These are phyloP conservation scores for Vimba vimba DNA, from an alignment of 2,113 vertebrate species.

Conservation along the genomic window DNA sequence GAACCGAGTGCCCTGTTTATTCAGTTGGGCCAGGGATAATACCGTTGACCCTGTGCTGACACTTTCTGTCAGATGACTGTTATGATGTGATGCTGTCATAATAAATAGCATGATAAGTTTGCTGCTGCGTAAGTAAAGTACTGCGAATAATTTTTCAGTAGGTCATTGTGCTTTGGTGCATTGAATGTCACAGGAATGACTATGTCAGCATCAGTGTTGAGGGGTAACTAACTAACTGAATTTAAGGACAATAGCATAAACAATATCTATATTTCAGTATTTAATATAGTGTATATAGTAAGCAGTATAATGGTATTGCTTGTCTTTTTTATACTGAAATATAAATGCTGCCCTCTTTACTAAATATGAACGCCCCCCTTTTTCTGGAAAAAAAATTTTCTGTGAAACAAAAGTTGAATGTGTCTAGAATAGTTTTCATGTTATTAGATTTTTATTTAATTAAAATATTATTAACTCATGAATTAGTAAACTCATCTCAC, in stretches of 20 bases:
- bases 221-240: background rate
- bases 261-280: background rate
- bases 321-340: background rate
- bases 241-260: background rate
- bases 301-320: background rate
- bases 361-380: no score
- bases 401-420: no score
- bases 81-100: slow-evolving; percentile 34
- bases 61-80: slow-evolving; percentile 17
- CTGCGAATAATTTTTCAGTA: background rate
- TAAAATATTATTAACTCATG: no score
- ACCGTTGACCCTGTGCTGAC: background rate
- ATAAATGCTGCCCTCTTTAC: background rate
- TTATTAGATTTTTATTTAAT: no score
- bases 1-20: slow-evolving; percentile 14
- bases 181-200: background rate
- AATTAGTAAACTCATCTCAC: no score
- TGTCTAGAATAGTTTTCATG: no score
- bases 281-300: background rate
- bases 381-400: no score
- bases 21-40: slow-evolving; percentile 33
- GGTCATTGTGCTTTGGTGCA: background rate
- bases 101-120: background rate
- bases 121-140: slow-evolving; percentile 9
- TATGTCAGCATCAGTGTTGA: background rate